A percentile compares a stretch with the other conserved stretches of the same genome.
Evolutionary conservation across 2,113 vertebrate species (phyloP).

Genomic region (Xenopus laevis): DNA sequence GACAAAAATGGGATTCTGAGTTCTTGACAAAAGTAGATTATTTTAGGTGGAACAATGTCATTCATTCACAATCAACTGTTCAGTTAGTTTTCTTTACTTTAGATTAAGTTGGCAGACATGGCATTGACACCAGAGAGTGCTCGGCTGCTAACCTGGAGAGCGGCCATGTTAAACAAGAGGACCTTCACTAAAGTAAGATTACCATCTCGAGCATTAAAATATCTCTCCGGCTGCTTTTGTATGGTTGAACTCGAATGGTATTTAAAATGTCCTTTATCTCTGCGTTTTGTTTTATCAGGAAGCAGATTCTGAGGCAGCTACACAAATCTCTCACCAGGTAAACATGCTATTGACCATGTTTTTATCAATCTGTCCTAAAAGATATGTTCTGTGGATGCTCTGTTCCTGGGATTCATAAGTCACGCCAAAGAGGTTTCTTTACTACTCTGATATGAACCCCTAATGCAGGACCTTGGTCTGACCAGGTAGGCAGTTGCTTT

Average conservation of each 20-base stretch:
- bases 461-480: slow-evolving; percentile 85
- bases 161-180: slow-evolving; percentile 75
- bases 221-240: neutral
- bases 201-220: too few relatives aligned
- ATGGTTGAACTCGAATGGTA: neutral
- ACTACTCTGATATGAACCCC: slow-evolving; percentile 84
- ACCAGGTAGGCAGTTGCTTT: slow-evolving; percentile 65
- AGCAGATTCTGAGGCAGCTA: slow-evolving; percentile 91
- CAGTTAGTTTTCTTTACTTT: slow-evolving; percentile 31
- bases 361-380: too few relatives aligned
- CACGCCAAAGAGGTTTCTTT: slow-evolving; percentile 98
- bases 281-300: slow-evolving; percentile 65
- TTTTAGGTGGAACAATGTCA: too few relatives aligned
- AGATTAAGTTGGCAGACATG: slow-evolving; percentile 98
- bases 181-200: slow-evolving; percentile 80
- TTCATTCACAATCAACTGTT: too few relatives aligned
- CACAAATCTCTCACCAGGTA: slow-evolving; percentile 87
- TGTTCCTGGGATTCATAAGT: slow-evolving; percentile 96
- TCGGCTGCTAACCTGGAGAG: slow-evolving; percentile 92
- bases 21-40: too few relatives aligned
- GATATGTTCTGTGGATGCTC: too few relatives aligned
- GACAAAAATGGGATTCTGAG: too few relatives aligned
- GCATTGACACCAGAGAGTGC: slow-evolving; percentile 82
- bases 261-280: neutral
- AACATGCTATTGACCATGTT: slow-evolving; percentile 2